Evolutionary conservation across 2,888 invertebrate genomes (phyloP).

Genomic region (Epistrophella euchroma): DNA sequence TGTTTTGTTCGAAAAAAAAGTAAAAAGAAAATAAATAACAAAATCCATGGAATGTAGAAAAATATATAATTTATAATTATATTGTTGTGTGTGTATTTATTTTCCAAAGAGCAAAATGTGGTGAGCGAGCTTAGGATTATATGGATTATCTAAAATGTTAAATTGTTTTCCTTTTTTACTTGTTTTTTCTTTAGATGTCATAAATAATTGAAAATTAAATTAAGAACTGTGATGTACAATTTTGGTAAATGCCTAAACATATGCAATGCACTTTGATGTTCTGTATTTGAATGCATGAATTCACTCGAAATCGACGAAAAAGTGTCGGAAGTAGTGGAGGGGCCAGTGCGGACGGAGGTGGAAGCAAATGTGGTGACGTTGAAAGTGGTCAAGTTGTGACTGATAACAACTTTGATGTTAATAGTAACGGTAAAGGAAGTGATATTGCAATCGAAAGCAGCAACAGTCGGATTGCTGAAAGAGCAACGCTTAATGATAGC

Average conservation of each 20-base stretch:
- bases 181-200: background rate
- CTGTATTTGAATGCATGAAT: slow-evolving; percentile 71
- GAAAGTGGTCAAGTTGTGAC: slow-evolving; percentile 34
- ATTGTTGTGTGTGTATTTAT: background rate
- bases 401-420: slow-evolving; percentile 33
- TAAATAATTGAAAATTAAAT: background rate
- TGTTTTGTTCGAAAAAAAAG: background rate
- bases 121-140: background rate
- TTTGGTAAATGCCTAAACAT: slow-evolving; percentile 38
- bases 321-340: slow-evolving; percentile 70
- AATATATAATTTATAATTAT: background rate
- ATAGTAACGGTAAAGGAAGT: slow-evolving; percentile 1
- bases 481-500: slow-evolving; percentile 78
- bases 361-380: slow-evolving; percentile 39
- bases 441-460: slow-evolving; percentile 50
- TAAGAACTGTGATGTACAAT: background rate
- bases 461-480: slow-evolving; percentile 16
- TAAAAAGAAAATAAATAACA: background rate
- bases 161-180: background rate
- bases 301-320: slow-evolving; percentile 77
- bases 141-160: background rate
- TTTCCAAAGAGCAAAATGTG: background rate
- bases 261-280: slow-evolving; percentile 69
- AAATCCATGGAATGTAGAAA: slow-evolving; percentile 3
- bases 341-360: slow-evolving; percentile 53